Evolutionary conservation across 2,797 vertebrate genomes (phyloP).

Genomic region (Tapirus indicus): DNA sequence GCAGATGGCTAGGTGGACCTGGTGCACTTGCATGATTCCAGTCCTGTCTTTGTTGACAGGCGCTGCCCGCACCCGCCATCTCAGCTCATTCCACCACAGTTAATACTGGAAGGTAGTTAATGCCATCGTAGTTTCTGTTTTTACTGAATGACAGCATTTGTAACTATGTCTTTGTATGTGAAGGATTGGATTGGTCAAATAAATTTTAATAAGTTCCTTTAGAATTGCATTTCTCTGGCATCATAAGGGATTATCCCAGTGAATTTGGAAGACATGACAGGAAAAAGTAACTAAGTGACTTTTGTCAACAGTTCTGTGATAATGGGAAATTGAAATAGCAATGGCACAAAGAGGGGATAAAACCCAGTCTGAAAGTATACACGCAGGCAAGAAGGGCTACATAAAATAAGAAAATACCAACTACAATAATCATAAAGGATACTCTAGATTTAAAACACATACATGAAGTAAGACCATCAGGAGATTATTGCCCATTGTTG

Average conservation of each 20-base stretch:
- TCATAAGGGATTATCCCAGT: background rate
- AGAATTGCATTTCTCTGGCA: slow-evolving; percentile 20
- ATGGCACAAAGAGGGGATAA: background rate
- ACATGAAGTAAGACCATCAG: slow-evolving; percentile 19
- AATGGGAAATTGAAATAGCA: slow-evolving; percentile 55
- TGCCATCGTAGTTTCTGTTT: background rate
- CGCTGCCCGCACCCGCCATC: background rate
- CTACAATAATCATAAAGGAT: background rate
- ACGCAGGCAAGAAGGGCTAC: background rate
- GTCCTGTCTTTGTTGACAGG: slow-evolving; percentile 50
- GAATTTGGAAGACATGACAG: background rate
- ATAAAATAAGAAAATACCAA: slow-evolving; percentile 32
- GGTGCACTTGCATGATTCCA: background rate
- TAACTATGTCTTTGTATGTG: background rate
- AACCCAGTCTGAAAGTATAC: background rate
- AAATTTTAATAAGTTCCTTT: slow-evolving; percentile 48
- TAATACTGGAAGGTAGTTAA: background rate
- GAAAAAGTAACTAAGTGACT: slow-evolving; percentile 40
- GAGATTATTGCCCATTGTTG: slow-evolving; percentile 53
- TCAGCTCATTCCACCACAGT: slow-evolving; percentile 9
- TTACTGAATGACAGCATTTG: background rate
- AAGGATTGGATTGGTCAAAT: background rate
- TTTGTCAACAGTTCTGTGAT: slow-evolving; percentile 28
- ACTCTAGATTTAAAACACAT: slow-evolving; percentile 48
- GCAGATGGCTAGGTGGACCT: slow-evolving; percentile 55